Conservation (phyloP, 2,888 invertebrate species). For the Eilema griseolum region DNA sequence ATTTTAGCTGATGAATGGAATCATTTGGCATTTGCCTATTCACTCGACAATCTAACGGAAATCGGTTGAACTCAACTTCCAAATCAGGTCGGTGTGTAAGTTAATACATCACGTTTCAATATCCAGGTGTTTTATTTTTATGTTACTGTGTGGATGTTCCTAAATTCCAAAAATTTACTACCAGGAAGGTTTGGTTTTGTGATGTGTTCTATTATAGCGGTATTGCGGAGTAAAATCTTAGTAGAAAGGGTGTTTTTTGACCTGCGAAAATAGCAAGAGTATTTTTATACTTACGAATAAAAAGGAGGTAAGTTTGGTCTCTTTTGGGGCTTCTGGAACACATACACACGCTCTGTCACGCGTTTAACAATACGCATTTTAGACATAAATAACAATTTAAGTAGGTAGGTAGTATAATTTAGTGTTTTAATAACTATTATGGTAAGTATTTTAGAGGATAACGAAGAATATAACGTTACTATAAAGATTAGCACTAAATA, state of each 20-base stretch:
- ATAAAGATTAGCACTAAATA: too few relatives aligned
- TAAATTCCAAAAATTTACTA: constrained; percentile 31
- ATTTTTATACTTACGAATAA: too few relatives aligned
- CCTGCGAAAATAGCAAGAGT: background rate
- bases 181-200: background rate
- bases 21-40: background rate
- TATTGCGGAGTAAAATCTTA: background rate
- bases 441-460: too few relatives aligned
- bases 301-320: too few relatives aligned
- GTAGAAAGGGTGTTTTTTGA: background rate
- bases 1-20: background rate
- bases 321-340: too few relatives aligned
- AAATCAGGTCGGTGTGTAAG: constrained; percentile 12
- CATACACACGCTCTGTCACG: too few relatives aligned
- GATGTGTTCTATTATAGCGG: background rate
- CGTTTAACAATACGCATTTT: too few relatives aligned
- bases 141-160: constrained; percentile 24
- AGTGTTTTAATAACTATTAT: too few relatives aligned
- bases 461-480: too few relatives aligned
- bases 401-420: too few relatives aligned
- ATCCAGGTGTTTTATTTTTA: constrained; percentile 18
- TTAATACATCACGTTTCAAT: constrained; percentile 19
- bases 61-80: constrained; percentile 12
- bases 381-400: too few relatives aligned
- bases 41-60: background rate